Conservation (phyloP, 2,113 vertebrate species). For the Coturnix japonica region DNA sequence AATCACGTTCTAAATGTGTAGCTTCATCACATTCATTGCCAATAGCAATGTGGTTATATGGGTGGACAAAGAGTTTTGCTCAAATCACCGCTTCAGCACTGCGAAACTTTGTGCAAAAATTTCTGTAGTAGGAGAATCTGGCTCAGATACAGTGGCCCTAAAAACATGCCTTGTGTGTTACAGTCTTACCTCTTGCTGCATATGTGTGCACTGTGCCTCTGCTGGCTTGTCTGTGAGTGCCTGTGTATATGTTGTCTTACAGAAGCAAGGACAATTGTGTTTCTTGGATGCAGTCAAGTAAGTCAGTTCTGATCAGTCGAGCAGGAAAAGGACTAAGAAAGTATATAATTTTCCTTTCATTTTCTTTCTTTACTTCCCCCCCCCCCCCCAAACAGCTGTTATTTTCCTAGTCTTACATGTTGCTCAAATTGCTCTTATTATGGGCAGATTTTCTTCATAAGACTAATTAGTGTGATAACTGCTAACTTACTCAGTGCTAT, state of each 20-base stretch:
- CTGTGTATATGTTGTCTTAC: fast-evolving
- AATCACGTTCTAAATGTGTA: background rate
- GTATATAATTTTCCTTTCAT: background rate
- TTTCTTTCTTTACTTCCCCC: background rate
- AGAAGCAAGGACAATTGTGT: background rate
- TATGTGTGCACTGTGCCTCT: background rate
- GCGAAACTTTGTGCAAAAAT: background rate
- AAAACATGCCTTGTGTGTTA: background rate
- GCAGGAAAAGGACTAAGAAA: background rate
- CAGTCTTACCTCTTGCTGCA: background rate
- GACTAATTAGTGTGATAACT: background rate
- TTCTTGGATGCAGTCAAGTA: background rate
- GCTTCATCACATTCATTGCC: background rate
- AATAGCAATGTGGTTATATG: background rate
- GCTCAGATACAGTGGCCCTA: background rate
- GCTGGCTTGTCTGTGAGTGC: background rate
- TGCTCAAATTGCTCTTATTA: background rate
- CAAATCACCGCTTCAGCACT: background rate
- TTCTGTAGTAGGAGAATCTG: background rate
- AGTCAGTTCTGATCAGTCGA: background rate
- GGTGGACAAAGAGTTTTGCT: background rate
- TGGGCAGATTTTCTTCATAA: background rate
- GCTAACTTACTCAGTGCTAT: background rate
- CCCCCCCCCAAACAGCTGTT: background rate
- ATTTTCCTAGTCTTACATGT: background rate